phyloP scores from a whole-genome alignment of 2,797 vertebrate species.

The Phataginus tetradactyla region DNA sequence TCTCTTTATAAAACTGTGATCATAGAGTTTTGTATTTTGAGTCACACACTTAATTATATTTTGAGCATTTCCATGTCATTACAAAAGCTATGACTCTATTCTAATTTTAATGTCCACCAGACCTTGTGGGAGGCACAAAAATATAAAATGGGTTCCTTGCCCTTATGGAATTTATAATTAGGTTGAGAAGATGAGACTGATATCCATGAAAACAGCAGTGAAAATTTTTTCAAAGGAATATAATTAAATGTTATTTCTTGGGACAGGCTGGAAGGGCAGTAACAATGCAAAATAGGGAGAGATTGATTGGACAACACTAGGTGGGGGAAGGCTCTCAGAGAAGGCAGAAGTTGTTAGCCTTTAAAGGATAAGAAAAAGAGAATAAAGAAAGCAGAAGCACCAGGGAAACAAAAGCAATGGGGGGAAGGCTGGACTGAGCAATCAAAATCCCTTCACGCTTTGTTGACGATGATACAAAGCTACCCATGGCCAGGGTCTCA shows the following conservation, averaged over 20 bases:
- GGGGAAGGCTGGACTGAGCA: neutral
- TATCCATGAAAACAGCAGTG: conserved; percentile 24
- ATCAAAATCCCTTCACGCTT: conserved; percentile 40
- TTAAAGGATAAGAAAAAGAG: neutral
- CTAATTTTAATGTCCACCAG: neutral
- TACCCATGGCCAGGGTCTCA: conserved; percentile 26
- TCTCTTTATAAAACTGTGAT: conserved; percentile 47
- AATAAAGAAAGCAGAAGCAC: neutral
- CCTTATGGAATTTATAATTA: conserved; percentile 46
- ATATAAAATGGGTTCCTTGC: conserved; percentile 19
- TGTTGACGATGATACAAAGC: neutral
- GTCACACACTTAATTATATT: conserved; percentile 1
- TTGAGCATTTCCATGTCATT: neutral
- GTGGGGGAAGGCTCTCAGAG: neutral
- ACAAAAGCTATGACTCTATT: conserved; percentile 43
- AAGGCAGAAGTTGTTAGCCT: conserved; percentile 36
- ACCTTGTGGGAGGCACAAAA: neutral
- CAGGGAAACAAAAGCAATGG: neutral
- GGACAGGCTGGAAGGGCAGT: neutral
- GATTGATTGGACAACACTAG: neutral
- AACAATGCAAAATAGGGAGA: conserved; percentile 23
- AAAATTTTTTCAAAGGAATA: conserved; percentile 18
- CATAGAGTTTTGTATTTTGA: conserved; percentile 33
- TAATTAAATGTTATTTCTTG: conserved; percentile 36
- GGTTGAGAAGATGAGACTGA: conserved; percentile 49